Conservation (phyloP, 2,888 invertebrate genomes). For the Aricia artaxerxes region DNA sequence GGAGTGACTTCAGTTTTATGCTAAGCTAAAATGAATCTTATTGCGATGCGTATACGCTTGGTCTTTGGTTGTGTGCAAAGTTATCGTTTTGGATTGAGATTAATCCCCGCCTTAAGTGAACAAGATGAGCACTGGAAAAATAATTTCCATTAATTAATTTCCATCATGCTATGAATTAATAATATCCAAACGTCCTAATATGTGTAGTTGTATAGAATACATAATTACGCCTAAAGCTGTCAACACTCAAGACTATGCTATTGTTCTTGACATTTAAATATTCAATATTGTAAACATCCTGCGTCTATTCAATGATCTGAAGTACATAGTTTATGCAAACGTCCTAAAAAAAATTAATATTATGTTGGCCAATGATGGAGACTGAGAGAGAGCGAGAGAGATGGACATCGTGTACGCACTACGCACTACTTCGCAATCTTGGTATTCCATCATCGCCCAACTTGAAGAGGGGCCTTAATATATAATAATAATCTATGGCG, state of each 20-base stretch:
- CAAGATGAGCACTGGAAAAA: too few relatives aligned
- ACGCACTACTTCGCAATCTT: background rate
- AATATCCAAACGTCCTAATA: background rate
- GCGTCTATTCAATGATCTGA: slow-evolving; percentile 38
- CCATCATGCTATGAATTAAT: background rate
- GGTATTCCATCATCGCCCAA: background rate
- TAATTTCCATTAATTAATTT: background rate
- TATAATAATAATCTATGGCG: too few relatives aligned
- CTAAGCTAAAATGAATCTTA: too few relatives aligned
- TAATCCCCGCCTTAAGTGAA: too few relatives aligned
- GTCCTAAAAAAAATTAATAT: background rate
- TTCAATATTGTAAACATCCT: slow-evolving; percentile 38
- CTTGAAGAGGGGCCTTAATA: too few relatives aligned
- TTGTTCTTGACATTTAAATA: slow-evolving; percentile 30
- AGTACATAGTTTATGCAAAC: slow-evolving; percentile 33
- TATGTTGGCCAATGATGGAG: too few relatives aligned
- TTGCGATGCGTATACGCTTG: too few relatives aligned
- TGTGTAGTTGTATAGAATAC: slow-evolving; percentile 1
- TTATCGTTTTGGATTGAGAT: too few relatives aligned
- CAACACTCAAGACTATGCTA: slow-evolving; percentile 34
- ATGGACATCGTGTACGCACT: too few relatives aligned
- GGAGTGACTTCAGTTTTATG: too few relatives aligned
- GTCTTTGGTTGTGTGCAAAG: too few relatives aligned
- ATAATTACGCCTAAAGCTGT: slow-evolving; percentile 6
- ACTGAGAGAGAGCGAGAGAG: too few relatives aligned